Base-by-base conservation (phyloP, 2,888 invertebrate species). In the Margaritifera margaritifera region DNA sequence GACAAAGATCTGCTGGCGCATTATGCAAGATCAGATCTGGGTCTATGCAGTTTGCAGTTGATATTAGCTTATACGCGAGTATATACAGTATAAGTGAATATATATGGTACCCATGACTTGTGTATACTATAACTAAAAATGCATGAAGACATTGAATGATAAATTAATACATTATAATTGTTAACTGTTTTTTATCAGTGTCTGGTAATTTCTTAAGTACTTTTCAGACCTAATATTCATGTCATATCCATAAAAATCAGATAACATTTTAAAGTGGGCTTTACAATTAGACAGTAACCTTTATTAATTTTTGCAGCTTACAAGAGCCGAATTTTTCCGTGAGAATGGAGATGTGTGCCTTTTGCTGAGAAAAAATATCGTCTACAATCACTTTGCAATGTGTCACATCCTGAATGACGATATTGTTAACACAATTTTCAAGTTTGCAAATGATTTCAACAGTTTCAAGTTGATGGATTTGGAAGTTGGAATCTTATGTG, bases 371-470 rank as follows among this genome's bases (percentile, higher is more conserved):
- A 75, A 79, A 52, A 74, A 72, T 19, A 77, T 80, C 24, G 75
- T 80, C 31, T 87, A 87, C 74, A 75, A 81, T 4, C 73, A 82
- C 6, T 66, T 63, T 8, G 84, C 86, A 69, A 87, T 88, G 86
- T 74, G 75, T 42, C 66, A 74, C 27, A 82, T 87, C 57, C 73
- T 88, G 8, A 83, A 83, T 31, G 68, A 79, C 54, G 69, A 73
- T 3, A 78, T 85, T 62, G 80, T 84, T 4, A 69, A 77, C 11
- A 72, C 72, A 20, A 78, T 88, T 57, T 78, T 84, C 55, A 60
- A 69, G 22, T 85, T 86, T 73, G 71, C 83, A 6, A 77, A 80
- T 20, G 73, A 80, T 59, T 81, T 86, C 67, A 86, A 86, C 71
- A 69, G 63, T 24, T 75, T 80, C 42, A 59, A 78, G 1, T 76